Base-by-base conservation (phyloP, 2,113 vertebrate genomes). In the Lonchura striata region DNA sequence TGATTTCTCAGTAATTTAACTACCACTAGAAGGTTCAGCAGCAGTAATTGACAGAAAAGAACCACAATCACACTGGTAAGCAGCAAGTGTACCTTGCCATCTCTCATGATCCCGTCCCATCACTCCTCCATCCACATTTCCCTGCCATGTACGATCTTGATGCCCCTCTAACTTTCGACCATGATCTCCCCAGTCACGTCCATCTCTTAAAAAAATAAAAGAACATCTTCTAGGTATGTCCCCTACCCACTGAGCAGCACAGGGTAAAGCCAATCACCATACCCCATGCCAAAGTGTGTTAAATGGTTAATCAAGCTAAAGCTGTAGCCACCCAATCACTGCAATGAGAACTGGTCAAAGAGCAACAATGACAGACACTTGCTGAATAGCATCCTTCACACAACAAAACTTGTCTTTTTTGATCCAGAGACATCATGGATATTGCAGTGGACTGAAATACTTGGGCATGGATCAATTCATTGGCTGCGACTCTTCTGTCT, bases 171-270 rank as follows among this genome's bases (percentile, higher is more conserved):
- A 97, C 94, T 98, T 99, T 74, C 98, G 97, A 37, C 96, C 96
- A n/a, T 98, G 98, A 91, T 99, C 99, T 15, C 93, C 91, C 99
- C 99, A 99, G 92, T 98, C 99, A 82, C 98, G 98, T 47, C 97
- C 96, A 39, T 96, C 98, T 97, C 96, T 99, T 90, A 72, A 94
- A 92, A 91, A 89, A 94, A 90, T 91, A 90, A 92, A 89, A 94
- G 91, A 92, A 91, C 49, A 85, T 68, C 50, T 85, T 94, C 90
- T 61, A 85, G 72, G 61, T 47, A 60, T 31, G 80, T 72, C 59
- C 85, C 68, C 44, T 41, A 18, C 50, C 64, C 74, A 13, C 39
- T 69, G 25, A 90, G 79, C 87, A 94, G 81, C 91, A 59, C 1
- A 79, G 70, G 93, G 92, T 83, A 86, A 95, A 86, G 90, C 76